phyloP scores from a whole-genome alignment of 2,888 invertebrate genomes.

The Apotomis capreana region DNA sequence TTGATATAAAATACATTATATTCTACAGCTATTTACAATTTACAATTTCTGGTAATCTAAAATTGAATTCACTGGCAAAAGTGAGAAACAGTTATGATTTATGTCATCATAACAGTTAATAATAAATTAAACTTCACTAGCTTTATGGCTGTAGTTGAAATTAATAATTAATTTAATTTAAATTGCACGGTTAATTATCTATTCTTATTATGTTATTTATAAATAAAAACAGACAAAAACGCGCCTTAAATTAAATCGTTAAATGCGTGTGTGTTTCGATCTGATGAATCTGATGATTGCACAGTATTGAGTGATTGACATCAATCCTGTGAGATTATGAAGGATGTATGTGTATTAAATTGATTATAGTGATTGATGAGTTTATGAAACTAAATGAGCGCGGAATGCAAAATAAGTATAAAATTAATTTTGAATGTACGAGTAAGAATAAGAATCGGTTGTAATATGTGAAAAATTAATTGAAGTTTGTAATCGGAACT shows the following conservation, averaged over 20 bases:
- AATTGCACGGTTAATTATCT: slow-evolving; percentile 15
- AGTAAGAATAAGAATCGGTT: slow-evolving; percentile 6
- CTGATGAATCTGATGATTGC: slow-evolving; percentile 22
- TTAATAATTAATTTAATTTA: slow-evolving; percentile 15
- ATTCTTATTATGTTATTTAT: slow-evolving; percentile 30
- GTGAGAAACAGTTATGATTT: background rate
- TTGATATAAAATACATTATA: no score
- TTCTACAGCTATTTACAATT: no score
- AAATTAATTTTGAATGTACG: slow-evolving; percentile 3
- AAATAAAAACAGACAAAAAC: slow-evolving; percentile 21
- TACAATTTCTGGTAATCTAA: no score
- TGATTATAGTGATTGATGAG: background rate
- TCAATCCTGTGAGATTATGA: slow-evolving; percentile 1
- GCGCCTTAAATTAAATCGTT: slow-evolving; percentile 29
- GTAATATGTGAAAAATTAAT: background rate
- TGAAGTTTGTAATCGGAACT: background rate
- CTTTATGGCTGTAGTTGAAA: slow-evolving; percentile 17
- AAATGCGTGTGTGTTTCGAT: background rate
- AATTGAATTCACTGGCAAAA: background rate
- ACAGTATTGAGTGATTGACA: background rate
- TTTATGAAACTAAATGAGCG: slow-evolving; percentile 20
- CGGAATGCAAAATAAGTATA: slow-evolving; percentile 14
- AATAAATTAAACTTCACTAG: slow-evolving; percentile 9
- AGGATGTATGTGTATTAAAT: background rate
- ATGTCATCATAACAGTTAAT: background rate